A percentile compares a stretch with the other conserved stretches of the same genome.
phyloP scores from a whole-genome alignment of 2,113 vertebrate genomes.

The Petroica traversi region DNA sequence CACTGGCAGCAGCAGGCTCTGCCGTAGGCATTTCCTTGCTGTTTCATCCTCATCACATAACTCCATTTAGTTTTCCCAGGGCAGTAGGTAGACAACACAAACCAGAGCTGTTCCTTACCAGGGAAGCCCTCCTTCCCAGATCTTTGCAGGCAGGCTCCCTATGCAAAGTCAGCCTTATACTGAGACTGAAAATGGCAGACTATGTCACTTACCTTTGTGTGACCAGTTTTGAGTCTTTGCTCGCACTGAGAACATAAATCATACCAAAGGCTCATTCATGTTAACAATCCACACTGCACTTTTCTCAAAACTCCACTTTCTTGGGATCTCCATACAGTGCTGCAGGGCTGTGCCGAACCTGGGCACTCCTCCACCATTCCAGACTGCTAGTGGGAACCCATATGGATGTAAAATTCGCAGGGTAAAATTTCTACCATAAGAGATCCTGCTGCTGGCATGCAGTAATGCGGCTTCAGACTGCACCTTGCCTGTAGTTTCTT shows the following conservation, averaged over 20 bases:
- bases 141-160: not conserved
- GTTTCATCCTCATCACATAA: constrained; percentile 4
- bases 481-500: not conserved
- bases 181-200: not conserved
- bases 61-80: constrained; percentile 12
- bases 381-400: not conserved
- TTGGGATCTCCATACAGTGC: not conserved
- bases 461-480: not conserved
- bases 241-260: not conserved
- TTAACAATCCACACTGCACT: accelerated
- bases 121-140: not conserved
- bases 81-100: not conserved
- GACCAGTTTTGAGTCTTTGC: not conserved
- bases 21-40: not conserved
- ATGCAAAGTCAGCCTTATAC: not conserved
- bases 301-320: not conserved
- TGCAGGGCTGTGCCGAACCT: not conserved
- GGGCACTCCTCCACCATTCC: too few species aligned
- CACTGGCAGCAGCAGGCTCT: not conserved
- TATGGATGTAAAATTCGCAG: not conserved
- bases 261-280: not conserved
- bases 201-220: not conserved
- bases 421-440: not conserved
- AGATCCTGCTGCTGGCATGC: not conserved
- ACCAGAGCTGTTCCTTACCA: not conserved